Conservation (phyloP, 2,113 vertebrate species). For the Chaetodon auriga region DNA sequence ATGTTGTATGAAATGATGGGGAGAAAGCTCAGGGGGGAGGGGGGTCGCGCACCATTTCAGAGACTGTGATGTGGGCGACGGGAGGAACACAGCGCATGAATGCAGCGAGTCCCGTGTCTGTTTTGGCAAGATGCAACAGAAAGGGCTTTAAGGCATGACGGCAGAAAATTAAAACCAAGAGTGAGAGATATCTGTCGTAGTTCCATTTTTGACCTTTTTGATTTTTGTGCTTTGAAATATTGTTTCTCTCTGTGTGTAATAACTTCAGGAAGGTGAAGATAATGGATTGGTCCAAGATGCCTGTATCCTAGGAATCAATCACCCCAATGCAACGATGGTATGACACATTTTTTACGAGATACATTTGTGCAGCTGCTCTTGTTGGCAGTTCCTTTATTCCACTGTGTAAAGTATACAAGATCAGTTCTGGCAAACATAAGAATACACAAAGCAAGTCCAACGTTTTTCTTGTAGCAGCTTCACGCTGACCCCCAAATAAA, state of each 20-base stretch:
- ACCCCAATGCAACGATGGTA: constrained; percentile 24
- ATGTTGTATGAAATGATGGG: constrained; percentile 68
- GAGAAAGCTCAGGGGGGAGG: constrained; percentile 24
- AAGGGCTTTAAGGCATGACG: constrained; percentile 63
- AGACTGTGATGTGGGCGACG: constrained; percentile 74
- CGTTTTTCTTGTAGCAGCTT: constrained; percentile 25
- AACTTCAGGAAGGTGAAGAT: constrained; percentile 41
- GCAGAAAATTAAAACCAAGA: constrained; percentile 68
- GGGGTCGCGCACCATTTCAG: constrained; percentile 65
- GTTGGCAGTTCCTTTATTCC: constrained; percentile 55
- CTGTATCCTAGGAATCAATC: constrained; percentile 60
- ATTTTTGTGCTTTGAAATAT: constrained; percentile 61
- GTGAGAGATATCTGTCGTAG: constrained; percentile 65
- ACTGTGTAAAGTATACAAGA: constrained; percentile 35
- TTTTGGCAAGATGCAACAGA: constrained; percentile 49
- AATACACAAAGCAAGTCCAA: constrained; percentile 1
- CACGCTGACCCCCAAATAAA: constrained; percentile 30
- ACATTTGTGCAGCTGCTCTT: constrained; percentile 70
- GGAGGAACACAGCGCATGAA: constrained; percentile 60
- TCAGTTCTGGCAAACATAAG: constrained; percentile 28
- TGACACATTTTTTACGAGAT: constrained; percentile 52
- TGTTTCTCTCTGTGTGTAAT: constrained; percentile 48
- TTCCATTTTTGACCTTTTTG: constrained; percentile 57
- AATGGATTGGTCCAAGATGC: constrained; percentile 51
- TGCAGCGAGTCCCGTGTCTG: constrained; percentile 52